Conservation (phyloP, 2,888 invertebrate genomes). For the Macrosiphum euphorbiae region DNA sequence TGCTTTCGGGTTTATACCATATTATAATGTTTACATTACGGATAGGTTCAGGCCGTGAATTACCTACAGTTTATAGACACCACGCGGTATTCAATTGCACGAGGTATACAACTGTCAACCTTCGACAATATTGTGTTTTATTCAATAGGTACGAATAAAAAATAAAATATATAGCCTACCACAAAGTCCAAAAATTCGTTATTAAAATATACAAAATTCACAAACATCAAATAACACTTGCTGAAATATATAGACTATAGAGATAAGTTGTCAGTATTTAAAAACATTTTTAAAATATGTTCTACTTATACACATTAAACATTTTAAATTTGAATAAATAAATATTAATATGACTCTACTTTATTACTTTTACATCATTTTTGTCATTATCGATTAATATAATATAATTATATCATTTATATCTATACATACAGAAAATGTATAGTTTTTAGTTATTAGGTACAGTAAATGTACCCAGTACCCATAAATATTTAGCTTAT, state of each 20-base stretch:
- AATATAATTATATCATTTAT: neutral
- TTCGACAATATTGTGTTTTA: neutral
- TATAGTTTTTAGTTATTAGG: neutral
- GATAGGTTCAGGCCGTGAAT: neutral
- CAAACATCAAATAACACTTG: neutral
- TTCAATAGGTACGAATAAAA: neutral
- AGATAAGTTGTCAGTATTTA: neutral
- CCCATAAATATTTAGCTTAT: neutral
- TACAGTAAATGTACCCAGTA: neutral
- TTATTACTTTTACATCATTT: neutral
- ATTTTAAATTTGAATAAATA: neutral
- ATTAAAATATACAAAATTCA: neutral
- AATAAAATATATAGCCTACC: neutral
- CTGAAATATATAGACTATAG: neutral
- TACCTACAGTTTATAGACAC: neutral
- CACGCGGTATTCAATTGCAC: neutral
- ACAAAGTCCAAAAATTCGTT: neutral
- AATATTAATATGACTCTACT: neutral
- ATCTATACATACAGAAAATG: no score
- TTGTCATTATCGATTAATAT: neutral
- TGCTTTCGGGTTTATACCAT: neutral
- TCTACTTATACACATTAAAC: neutral
- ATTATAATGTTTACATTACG: constrained; percentile 34
- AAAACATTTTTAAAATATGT: neutral
- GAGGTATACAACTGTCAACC: neutral